Percentiles rank a stretch among this genome's conserved stretches.
phyloP scores from a whole-genome alignment of 2,113 vertebrate species.

The Capreolus pygargus region DNA sequence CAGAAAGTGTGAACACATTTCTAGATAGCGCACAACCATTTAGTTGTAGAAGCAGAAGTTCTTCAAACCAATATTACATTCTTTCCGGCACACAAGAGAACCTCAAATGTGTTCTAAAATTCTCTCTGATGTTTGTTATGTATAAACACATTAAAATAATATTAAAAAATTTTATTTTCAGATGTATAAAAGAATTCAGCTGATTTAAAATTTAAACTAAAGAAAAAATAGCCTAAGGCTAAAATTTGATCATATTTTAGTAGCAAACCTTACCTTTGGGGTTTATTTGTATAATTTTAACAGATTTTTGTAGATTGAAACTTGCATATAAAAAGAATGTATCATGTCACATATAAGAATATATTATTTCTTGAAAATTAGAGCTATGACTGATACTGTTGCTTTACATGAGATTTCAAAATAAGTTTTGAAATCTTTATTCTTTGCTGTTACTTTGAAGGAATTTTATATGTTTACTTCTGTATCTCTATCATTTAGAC shows the following conservation, averaged over 20 bases:
- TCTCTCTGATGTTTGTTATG: not conserved
- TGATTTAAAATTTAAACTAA: not conserved
- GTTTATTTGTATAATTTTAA: not conserved
- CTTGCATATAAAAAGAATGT: not conserved
- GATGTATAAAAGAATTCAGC: not conserved
- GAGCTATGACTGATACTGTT: not conserved
- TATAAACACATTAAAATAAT: not conserved
- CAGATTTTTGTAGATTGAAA: not conserved
- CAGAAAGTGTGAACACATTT: not conserved
- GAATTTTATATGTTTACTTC: constrained; percentile 24
- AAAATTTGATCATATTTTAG: not conserved
- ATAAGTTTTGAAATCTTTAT: not conserved
- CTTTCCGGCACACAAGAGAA: not conserved
- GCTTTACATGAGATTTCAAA: not conserved
- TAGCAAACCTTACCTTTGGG: not conserved
- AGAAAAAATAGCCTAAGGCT: not conserved
- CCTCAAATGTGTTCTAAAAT: not conserved
- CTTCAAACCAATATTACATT: not conserved
- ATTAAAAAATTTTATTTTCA: not conserved
- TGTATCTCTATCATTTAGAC: too few species aligned
- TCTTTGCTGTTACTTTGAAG: not conserved
- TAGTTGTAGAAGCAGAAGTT: not conserved
- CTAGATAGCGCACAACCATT: not conserved
- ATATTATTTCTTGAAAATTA: not conserved
- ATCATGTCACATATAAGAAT: not conserved